Evolutionary conservation across 2,888 invertebrate species (phyloP).

Genomic region (Protophormia terraenovae): DNA sequence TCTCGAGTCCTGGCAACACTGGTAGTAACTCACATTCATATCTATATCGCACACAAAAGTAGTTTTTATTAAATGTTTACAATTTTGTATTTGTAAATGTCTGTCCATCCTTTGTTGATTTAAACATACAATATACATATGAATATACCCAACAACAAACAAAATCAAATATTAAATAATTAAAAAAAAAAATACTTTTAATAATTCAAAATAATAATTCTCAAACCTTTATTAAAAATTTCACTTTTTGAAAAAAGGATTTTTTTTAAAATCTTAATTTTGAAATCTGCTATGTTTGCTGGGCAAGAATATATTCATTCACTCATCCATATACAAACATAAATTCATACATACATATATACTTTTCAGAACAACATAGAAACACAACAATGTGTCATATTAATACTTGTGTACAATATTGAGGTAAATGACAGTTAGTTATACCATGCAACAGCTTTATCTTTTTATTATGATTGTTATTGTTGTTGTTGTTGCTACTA

Average conservation of each 20-base stretch:
- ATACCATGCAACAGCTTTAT: slow-evolving; percentile 49
- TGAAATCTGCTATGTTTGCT: no score
- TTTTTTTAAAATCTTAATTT: no score
- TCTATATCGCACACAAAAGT: background rate
- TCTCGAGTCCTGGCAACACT: no score
- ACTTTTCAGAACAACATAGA: background rate
- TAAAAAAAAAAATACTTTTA: no score
- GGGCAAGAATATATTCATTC: background rate
- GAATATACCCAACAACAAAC: no score
- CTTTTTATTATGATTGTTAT: background rate
- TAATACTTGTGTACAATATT: slow-evolving; percentile 34
- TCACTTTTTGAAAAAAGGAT: no score
- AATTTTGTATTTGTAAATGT: slow-evolving; percentile 15
- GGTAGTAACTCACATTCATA: background rate
- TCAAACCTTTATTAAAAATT: no score
- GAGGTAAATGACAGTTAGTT: slow-evolving; percentile 51
- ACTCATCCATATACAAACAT: background rate
- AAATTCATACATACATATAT: background rate
- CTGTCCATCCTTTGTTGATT: no score
- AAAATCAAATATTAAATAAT: no score
- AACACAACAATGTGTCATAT: slow-evolving; percentile 50
- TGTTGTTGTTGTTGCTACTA: background rate
- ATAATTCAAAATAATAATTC: no score
- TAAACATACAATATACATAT: no score
- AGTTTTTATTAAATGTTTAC: slow-evolving; percentile 44